phyloP scores from a whole-genome alignment of 2,888 invertebrate genomes.

The Heliconius aoede region DNA sequence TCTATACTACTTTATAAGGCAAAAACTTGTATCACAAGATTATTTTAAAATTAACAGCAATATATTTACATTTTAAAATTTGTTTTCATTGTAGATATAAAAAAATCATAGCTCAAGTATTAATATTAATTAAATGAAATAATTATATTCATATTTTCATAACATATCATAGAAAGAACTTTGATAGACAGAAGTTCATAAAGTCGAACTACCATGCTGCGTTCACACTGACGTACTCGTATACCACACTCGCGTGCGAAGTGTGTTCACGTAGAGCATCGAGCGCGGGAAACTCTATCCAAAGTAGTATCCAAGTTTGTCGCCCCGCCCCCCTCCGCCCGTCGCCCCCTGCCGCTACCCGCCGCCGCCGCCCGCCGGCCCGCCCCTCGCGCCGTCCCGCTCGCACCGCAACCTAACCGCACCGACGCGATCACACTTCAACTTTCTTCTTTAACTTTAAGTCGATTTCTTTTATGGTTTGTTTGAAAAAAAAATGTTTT shows the following conservation, averaged over 20 bases:
- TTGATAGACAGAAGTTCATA: neutral
- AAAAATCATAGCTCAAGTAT: neutral
- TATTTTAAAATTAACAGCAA: no score
- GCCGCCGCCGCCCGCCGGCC: conserved; percentile 56
- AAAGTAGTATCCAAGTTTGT: conserved; percentile 68
- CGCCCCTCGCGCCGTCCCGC: conserved; percentile 63
- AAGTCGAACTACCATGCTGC: neutral
- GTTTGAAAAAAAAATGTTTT: neutral
- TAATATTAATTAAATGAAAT: neutral
- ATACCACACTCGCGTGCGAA: neutral
- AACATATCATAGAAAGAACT: neutral
- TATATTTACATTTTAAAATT: neutral
- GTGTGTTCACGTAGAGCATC: neutral
- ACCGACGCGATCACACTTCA: conserved; percentile 55
- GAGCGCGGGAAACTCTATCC: conserved; percentile 64
- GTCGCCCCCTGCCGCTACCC: conserved; percentile 50
- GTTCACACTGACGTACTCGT: neutral
- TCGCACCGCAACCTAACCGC: conserved; percentile 59
- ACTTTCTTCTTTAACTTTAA: conserved; percentile 44
- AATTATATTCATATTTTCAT: neutral
- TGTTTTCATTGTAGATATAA: no score
- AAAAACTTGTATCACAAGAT: no score
- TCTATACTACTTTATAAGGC: no score
- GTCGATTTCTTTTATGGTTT: conserved; percentile 46
- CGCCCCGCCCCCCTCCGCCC: conserved; percentile 60